Percentiles rank a stretch among this genome's conserved stretches.
Conservation (phyloP, 2,888 invertebrate species). For the Lasioglossum calceatum region DNA sequence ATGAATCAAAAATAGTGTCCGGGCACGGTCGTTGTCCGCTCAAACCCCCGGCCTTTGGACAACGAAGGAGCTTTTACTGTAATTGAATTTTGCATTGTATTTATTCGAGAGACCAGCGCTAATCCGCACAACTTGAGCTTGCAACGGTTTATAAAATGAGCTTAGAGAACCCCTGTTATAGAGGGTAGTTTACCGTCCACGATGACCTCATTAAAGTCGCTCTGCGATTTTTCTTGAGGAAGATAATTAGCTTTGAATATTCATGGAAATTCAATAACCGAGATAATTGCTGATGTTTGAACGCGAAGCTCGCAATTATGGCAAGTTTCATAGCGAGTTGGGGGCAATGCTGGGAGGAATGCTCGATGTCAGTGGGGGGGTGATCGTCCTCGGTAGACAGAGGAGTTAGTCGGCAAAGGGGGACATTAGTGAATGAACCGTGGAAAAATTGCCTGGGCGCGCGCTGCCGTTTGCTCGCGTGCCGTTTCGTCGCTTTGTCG, state of each 20-base stretch:
- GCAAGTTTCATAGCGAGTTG: neutral
- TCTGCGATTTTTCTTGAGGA: neutral
- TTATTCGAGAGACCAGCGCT: neutral
- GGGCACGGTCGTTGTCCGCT: too few relatives aligned
- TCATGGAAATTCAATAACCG: neutral
- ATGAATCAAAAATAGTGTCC: too few relatives aligned
- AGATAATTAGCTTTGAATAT: conserved; percentile 1
- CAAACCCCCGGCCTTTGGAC: too few relatives aligned
- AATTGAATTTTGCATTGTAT: too few relatives aligned
- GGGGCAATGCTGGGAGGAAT: neutral
- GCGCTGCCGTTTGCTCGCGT: conserved; percentile 28
- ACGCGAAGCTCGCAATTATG: neutral
- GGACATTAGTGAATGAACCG: conserved; percentile 50
- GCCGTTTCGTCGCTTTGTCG: conserved; percentile 34
- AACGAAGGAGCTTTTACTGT: too few relatives aligned
- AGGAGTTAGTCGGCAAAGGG: conserved; percentile 16
- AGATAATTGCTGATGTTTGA: neutral
- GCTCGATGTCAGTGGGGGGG: neutral
- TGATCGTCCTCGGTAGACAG: conserved; percentile 36
- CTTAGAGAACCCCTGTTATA: neutral
- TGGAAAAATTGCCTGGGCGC: conserved; percentile 31
- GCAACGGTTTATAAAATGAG: neutral
- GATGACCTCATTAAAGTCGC: neutral
- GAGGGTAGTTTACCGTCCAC: neutral
- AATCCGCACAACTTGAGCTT: neutral